A percentile compares a stretch with the other conserved stretches of the same genome.
phyloP scores from a whole-genome alignment of 2,113 vertebrate genomes.

The Promerops cafer region DNA sequence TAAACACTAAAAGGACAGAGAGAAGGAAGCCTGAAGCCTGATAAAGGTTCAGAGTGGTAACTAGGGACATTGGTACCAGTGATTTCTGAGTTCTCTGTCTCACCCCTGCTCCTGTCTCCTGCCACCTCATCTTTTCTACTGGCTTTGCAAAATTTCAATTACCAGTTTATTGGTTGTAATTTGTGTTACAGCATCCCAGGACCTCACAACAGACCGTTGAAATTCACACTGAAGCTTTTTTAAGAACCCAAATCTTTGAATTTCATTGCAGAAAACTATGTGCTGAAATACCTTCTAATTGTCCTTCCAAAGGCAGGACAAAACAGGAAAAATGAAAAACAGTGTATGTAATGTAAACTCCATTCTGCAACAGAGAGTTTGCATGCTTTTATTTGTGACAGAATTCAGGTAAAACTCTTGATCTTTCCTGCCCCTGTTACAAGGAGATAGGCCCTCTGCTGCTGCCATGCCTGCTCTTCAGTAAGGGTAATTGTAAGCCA shows the following conservation, averaged over 20 bases:
- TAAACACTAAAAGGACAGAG: neutral
- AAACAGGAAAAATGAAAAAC: neutral
- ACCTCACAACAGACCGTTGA: neutral
- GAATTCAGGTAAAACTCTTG: neutral
- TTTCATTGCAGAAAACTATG: neutral
- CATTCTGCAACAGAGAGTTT: neutral
- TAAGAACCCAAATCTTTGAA: neutral
- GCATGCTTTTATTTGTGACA: neutral
- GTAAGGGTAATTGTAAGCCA: neutral
- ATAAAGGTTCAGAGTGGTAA: neutral
- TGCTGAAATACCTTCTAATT: neutral
- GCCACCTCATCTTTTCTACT: neutral
- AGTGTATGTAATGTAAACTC: neutral
- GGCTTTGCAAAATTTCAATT: neutral
- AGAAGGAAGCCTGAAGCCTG: neutral
- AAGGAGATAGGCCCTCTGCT: neutral
- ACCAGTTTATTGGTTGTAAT: neutral
- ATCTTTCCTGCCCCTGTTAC: neutral
- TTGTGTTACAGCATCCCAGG: neutral
- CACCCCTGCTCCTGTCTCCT: neutral
- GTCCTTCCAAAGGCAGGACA: neutral
- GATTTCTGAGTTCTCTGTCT: neutral
- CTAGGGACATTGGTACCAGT: neutral
- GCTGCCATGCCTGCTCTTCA: neutral
- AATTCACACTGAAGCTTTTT: neutral